phyloP scores from a whole-genome alignment of 1,140 invertebrate genomes.

The Carcinoscorpius rotundicauda region DNA sequence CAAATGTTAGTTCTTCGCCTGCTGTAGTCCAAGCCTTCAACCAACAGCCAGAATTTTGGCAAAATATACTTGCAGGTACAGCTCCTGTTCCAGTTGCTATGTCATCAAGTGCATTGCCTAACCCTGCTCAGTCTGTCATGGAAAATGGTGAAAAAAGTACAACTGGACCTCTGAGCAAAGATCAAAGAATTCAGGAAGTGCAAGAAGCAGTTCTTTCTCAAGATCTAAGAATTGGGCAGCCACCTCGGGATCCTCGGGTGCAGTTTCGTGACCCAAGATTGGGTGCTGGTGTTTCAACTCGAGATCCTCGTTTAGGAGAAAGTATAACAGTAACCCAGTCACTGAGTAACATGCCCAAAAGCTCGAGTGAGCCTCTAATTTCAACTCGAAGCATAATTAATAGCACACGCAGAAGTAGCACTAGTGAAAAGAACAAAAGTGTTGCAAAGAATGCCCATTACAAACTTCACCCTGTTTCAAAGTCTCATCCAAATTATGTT shows the following conservation, averaged over 20 bases:
- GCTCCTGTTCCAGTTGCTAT: conserved; percentile 1
- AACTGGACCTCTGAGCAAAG: background rate
- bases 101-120: background rate
- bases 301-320: background rate
- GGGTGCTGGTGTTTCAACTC: background rate
- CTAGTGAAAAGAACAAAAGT: background rate
- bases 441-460: conserved; percentile 10
- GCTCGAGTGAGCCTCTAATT: background rate
- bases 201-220: no score
- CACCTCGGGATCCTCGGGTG: conserved; percentile 15
- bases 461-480: conserved; percentile 9
- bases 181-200: background rate
- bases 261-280: conserved; percentile 15
- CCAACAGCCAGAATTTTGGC: conserved; percentile 14
- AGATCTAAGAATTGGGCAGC: background rate
- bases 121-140: no score
- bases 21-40: background rate
- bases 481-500: conserved; percentile 19
- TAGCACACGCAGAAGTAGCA: background rate
- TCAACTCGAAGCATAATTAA: background rate
- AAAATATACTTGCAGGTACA: conserved; percentile 10
- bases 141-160: background rate
- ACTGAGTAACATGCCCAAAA: background rate
- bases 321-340: background rate
- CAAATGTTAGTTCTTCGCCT: background rate